Base-by-base conservation (phyloP, 2,888 invertebrate species). In the Chaetogeoica ovagalla region DNA sequence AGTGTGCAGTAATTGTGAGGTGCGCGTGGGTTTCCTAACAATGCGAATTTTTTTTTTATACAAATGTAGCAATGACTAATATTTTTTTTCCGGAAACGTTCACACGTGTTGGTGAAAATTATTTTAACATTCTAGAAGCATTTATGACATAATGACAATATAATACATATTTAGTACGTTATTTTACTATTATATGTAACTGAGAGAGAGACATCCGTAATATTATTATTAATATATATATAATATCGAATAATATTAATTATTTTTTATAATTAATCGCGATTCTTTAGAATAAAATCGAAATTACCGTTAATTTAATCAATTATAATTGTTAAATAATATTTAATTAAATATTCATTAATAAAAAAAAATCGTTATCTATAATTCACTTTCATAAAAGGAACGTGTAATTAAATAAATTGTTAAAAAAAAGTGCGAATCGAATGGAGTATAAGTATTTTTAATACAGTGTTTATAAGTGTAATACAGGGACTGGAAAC, bases 41-140 rank as follows among this genome's bases (percentile, higher is more conserved):
- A 59, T 75, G 66, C 57, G 66, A 75, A 74, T 59, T 30, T 23
- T 30, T 59, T 60, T n/a, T 37, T n/a, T 30, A 57, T 30, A 63
- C 19, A 52, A 68, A 19, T 43, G 66, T 52, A 17, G 15, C 15
- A 52, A 52, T 52, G 11, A 17, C 21, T 69, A 60, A 39, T 69
- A 69, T 62, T 43, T 69, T 52, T 69, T 52, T 66, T 17, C 19
- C 59, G 57, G n/a, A 75, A 75, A 39, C 19, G 66, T 57, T 59
- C 66, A 48, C 71, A 60, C 60, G 60, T 60, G 21, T 71, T 43
- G 19, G 60, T 21, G n/a, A 77, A 62, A 77, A 77, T 62, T 5
- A 39, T 76, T 68, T 60, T 17, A 60, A 30, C 17, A 57, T 23
- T 74, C n/a, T 66, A 9, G 0, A 19, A 37, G 9, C 9, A 48